A percentile compares a stretch with the other conserved stretches of the same genome.
These are phyloP conservation scores for Phaethon lepturus DNA, from an alignment of 2,113 vertebrate genomes.

Conservation along the genomic window DNA sequence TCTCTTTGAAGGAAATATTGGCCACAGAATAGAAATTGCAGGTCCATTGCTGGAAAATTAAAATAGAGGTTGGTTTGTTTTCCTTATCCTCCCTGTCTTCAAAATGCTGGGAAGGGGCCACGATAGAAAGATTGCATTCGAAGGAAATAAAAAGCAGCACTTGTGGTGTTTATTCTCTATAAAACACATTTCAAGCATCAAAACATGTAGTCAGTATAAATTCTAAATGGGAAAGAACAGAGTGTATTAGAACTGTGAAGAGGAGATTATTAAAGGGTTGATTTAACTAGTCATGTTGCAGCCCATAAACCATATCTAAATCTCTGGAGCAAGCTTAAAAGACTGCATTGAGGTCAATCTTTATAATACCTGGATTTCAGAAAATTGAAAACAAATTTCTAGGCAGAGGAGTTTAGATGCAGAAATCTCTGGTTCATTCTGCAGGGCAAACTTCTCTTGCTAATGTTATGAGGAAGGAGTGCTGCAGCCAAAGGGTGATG, in stretches of 20 bases:
- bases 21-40: background rate
- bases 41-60: background rate
- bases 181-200: background rate
- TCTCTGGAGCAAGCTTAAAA: background rate
- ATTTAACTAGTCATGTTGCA: slow-evolving; percentile 4
- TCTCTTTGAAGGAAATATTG: background rate
- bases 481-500: background rate
- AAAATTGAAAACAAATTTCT: background rate
- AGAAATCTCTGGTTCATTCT: background rate
- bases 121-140: background rate
- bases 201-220: background rate
- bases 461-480: rapidly evolving
- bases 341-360: background rate
- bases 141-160: background rate
- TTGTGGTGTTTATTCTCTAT: background rate
- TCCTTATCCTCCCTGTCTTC: background rate
- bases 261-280: background rate
- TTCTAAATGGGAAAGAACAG: background rate
- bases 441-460: background rate
- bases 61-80: background rate
- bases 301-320: slow-evolving; percentile 21
- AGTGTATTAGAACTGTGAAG: background rate
- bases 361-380: slow-evolving; percentile 15
- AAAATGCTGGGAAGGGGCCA: background rate
- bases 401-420: background rate